Percentiles rank a stretch among this genome's conserved stretches.
These are phyloP conservation scores for Felis catus DNA, from an alignment of 2,113 vertebrate genomes.

Conservation along the genomic window F.catus_Fca126_mat1.0 CM031423.1:36787001-36787500, in stretches of 20 bases:
- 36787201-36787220: background rate
- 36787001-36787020: background rate
- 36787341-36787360: too few species aligned
- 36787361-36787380: fast-evolving
- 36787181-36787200: background rate
- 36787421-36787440: background rate
- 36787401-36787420: background rate
- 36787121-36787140: background rate
- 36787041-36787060: background rate
- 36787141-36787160: background rate
- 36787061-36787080: background rate
- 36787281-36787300: background rate
- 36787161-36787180: background rate
- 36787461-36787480: background rate
- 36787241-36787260: background rate
- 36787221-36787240: background rate
- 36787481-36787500: background rate
- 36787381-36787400: background rate
- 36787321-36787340: background rate
- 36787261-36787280: background rate
- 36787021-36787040: background rate
- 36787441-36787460: background rate
- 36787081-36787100: background rate
- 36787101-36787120: fast-evolving
- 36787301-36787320: background rate